Evolutionary conservation across 2,797 vertebrate species (phyloP), one percentile per base, ranked within the genome.

Genomic region (Chanos chanos): DNA sequence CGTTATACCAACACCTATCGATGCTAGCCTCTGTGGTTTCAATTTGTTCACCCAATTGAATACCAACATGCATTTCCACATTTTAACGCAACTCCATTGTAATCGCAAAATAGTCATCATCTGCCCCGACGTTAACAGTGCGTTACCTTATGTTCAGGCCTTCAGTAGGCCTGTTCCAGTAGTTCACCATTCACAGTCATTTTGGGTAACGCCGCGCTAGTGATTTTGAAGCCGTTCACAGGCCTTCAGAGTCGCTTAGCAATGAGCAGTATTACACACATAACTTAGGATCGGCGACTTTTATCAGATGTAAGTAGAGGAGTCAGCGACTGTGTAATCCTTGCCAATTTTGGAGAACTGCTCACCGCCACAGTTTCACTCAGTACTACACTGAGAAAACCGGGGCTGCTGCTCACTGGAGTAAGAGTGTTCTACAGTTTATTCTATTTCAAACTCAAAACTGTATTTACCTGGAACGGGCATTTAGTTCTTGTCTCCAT

Each of bases 321-420:
- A 86, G 80, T 83, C 86, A 86, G 80, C 75, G 78, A 85, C 82
- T 89, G 86, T 89, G 87, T 89, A 89, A 90, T 87, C 87, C 86
- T 86, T 83, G 87, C 84, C 83, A 83, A 81, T 88, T 89, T 85
- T 76, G 21, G 74, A 81, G 73, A 75, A 76, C 76, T 57, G 74
- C 81, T 63, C 74, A 68, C 80, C 76, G 74, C 83, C 69, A 75
- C 72, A 44, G 62, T 80, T 73, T 79, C 66, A 57, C 76, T 25
- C 74, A 41, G 68, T 70, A 53, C 81, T 72, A 72, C 79, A 80
- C 83, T 85, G 86, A 87, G 77, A 73, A 76, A 84, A 7, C 36
- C 10, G 15, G 18, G 41, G 33, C 45, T 24, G 43, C 19, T 19
- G 41, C 10, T 21, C 21, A 41, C 22, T 24, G 12, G 25, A 15